These are phyloP conservation scores for Linepithema humile DNA, from an alignment of 1,140 invertebrate species.

Conservation along the genomic window DNA sequence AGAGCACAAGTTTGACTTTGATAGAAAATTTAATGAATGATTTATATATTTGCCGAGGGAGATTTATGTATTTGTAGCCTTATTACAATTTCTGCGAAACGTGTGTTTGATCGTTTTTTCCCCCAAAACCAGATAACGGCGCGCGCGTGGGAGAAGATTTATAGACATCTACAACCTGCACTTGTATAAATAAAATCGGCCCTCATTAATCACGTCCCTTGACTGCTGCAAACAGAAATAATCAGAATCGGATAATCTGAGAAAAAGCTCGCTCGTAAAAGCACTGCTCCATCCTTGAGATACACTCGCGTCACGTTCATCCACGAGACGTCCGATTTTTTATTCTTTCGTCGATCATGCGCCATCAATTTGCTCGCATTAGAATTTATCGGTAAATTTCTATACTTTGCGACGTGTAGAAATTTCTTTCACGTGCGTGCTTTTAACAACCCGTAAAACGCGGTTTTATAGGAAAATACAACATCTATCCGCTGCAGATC, in stretches of 20 bases:
- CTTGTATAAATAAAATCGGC: slow-evolving; percentile 9
- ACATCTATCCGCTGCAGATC: background rate
- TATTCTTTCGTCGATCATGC: background rate
- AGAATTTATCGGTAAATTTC: slow-evolving; percentile 8
- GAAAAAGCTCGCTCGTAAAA: background rate
- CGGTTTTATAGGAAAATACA: background rate
- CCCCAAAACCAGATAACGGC: background rate
- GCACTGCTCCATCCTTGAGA: background rate
- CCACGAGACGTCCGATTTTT: background rate
- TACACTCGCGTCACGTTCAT: background rate
- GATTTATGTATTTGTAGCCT: background rate
- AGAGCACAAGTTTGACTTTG: background rate
- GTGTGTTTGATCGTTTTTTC: background rate
- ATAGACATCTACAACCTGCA: slow-evolving; percentile 10
- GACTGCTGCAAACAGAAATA: slow-evolving; percentile 26
- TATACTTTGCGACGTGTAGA: background rate
- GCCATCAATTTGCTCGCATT: background rate
- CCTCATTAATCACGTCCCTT: slow-evolving; percentile 31
- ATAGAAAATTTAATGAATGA: background rate
- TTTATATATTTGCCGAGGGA: background rate
- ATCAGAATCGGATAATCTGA: slow-evolving; percentile 21
- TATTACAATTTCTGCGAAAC: background rate
- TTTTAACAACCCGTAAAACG: background rate
- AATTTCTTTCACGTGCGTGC: background rate
- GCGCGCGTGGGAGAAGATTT: slow-evolving; percentile 3